Base-by-base conservation (phyloP, 1,140 invertebrate genomes). In the Drosophila grimshawi region DNA sequence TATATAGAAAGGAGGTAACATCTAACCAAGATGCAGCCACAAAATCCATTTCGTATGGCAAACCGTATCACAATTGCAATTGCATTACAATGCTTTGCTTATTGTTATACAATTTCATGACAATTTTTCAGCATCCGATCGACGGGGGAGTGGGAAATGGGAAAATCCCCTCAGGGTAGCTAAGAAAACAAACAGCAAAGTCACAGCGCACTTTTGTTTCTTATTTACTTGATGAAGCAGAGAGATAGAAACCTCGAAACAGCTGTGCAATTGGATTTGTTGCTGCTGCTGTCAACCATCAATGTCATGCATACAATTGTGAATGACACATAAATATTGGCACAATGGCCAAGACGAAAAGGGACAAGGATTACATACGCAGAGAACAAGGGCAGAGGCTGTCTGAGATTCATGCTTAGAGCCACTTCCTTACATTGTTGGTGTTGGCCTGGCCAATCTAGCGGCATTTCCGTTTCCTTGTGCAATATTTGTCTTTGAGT, bases 231-330 rank as follows among this genome's bases (percentile, higher is more conserved):
- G 71, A 69, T 30, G 68, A 53, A 59, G 61, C 57, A 1, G 19
- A 19, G 19, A 19, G 19, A 19, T 19, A 1, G 55, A 60, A 71
- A 65, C 52, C 53, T 45, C 62, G 59, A 71, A 79, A 73, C 85
- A 88, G 76, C 80, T 88, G 83, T 59, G 69, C 85, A 88, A 89
- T 88, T 78, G 80, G 85, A 86, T 86, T 89, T 79, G 70, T 80
- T 66, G 66, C 51, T 64, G 53, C 46, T 39, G 35, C 65, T 64
- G 73, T 65, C 73, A 75, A 55, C 51, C 83, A 85, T 88, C 85
- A 89, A 83, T 89, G 85, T 89, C 85, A 69, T 88, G 85, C 80
- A 88, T 88, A 88, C 85, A 88, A 89, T 88, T 89, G 74, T 72
- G 80, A 78, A 80, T 82, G 85, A 89, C 83, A 89, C 77, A 88